These are phyloP conservation scores for Microcebus lehilahytsara DNA, from an alignment of 2,113 vertebrate species.

Conservation along the genomic window DNA sequence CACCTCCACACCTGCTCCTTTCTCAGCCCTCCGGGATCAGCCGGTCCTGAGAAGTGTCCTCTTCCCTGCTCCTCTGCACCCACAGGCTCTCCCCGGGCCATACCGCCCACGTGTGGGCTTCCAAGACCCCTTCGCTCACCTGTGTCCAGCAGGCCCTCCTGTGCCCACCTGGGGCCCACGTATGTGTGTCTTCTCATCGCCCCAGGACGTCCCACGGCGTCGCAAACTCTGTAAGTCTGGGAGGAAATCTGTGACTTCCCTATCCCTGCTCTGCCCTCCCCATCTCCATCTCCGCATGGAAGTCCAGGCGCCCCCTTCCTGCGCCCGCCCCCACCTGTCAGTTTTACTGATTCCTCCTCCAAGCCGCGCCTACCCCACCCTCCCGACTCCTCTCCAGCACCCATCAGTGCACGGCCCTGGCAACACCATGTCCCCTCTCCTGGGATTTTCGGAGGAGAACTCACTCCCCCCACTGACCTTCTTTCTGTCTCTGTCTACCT, in stretches of 20 bases:
- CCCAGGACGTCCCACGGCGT: background rate
- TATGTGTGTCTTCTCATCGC: background rate
- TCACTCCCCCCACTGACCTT: background rate
- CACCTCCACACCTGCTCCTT: too few species aligned
- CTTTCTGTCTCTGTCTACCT: background rate
- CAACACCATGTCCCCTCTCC: background rate
- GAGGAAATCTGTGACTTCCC: background rate
- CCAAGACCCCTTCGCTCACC: background rate
- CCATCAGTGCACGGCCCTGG: background rate
- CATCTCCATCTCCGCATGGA: too few species aligned
- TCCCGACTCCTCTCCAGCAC: background rate
- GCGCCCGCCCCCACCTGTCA: background rate
- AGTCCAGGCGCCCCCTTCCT: background rate
- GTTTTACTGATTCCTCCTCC: background rate
- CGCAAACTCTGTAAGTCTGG: background rate
- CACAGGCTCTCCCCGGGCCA: background rate
- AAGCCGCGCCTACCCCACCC: background rate
- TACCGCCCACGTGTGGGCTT: background rate
- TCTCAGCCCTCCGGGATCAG: background rate
- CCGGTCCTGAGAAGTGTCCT: background rate
- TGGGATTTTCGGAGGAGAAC: background rate
- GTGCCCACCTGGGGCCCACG: background rate
- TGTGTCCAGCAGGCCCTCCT: background rate
- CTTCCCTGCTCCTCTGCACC: background rate
- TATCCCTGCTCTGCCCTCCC: rapidly evolving